Percentiles rank a stretch among this genome's conserved stretches.
These are phyloP conservation scores for Orthosia incerta DNA, from an alignment of 2,888 invertebrate genomes.

Conservation along the genomic window DNA sequence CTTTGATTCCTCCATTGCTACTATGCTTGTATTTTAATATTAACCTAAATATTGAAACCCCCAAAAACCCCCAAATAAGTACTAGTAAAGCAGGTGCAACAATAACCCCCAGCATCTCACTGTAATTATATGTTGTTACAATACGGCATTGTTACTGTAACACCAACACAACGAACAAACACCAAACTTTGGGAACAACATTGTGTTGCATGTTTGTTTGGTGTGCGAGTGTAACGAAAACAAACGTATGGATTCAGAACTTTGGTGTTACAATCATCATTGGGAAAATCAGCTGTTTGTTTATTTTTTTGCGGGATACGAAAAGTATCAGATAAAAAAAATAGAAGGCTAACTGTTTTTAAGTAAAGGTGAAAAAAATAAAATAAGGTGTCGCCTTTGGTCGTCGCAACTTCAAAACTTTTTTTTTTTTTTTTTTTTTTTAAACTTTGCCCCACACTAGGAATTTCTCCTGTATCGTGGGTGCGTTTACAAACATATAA, in stretches of 20 bases:
- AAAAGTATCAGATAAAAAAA: too few relatives aligned
- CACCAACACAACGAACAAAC: neutral
- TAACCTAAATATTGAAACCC: neutral
- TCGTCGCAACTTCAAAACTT: too few relatives aligned
- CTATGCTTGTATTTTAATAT: neutral
- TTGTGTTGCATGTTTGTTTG: neutral
- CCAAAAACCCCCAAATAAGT: constrained; percentile 12
- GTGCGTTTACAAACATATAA: too few relatives aligned
- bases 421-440: too few relatives aligned
- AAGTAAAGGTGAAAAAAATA: too few relatives aligned
- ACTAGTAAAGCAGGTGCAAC: neutral
- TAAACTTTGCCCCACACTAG: too few relatives aligned
- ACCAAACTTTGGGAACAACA: constrained; percentile 26
- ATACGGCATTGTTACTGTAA: constrained; percentile 12
- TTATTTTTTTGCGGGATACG: neutral
- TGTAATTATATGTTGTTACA: neutral
- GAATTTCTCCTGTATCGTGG: too few relatives aligned
- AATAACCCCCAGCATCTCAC: neutral
- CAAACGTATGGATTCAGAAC: neutral
- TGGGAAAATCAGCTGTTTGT: neutral
- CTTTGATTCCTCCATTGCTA: too few relatives aligned
- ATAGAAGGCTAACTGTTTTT: neutral
- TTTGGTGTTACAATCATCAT: neutral
- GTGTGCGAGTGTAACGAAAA: constrained; percentile 11
- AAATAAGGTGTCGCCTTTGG: too few relatives aligned